Evolutionary conservation across 2,797 vertebrate genomes (phyloP), one percentile per base, ranked within the genome.

Genomic region (Rhyacichthys aspro): DNA sequence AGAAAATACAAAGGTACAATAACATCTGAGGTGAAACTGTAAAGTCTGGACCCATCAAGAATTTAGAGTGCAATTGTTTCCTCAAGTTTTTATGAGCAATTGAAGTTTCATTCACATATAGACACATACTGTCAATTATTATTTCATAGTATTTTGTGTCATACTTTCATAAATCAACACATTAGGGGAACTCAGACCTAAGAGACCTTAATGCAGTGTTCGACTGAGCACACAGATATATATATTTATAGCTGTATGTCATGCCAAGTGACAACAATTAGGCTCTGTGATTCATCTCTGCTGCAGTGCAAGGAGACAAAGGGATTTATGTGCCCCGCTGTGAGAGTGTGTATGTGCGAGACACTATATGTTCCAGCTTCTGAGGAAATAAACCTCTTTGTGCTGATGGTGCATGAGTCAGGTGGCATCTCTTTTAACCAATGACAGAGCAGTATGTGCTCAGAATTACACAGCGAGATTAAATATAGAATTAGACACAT

Each of bases 261-360:
- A 37, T 56, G 60, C 59, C 66, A 71, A 33, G 11, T 38, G 63
- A 75, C 58, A 70, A 79, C 73, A 76, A 78, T 73, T 58, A 9
- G 45, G 19, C 67, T 60, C 65, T 67, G 70, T 74, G 66, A 80
- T 70, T 49, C 50, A 43, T 63, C 45, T 28, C 38, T 16, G 67
- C 70, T 49, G 72, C 46, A 18, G 50, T 39, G 16, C 5, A 49
- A 18, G 3, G 45, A 58, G 42, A 71, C 67, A 61, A 65, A 76
- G 19, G 45, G 70, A 84, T 76, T 79, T 64, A 62, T 64, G 64
- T 74, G 55, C 32, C 28, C 62, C 12, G 38, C 38, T 62, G 60
- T 8, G 15, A 8, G 56, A 3, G 53, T 32, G 62, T 38, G 63
- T 53, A 32, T 14, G 55, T 16, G 42, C 15, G 15, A 59, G 11